Conservation (phyloP, 53 echinoderm and acorn worm species). For the Luidia sarsii region DNA sequence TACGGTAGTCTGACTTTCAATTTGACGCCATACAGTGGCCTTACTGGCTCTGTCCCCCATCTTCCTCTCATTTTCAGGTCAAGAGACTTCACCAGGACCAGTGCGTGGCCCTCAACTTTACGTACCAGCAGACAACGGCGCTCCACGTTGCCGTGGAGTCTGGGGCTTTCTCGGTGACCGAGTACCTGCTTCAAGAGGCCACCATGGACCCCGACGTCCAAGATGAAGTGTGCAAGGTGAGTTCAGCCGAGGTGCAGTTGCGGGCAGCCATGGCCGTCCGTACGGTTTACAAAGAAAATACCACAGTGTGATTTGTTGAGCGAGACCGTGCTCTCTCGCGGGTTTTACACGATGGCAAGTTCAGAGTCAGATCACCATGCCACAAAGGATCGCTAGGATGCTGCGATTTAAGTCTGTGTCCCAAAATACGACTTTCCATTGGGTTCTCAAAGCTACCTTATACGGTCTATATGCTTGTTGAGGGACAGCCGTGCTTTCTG, state of each 20-base stretch:
- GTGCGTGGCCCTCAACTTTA: not conserved
- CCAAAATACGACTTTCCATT: too few relatives aligned
- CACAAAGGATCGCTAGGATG: too few relatives aligned
- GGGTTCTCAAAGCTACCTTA: too few relatives aligned
- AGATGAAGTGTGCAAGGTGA: slow-evolving; percentile 47
- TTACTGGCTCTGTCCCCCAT: not conserved
- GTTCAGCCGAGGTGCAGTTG: not conserved
- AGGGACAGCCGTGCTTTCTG: too few relatives aligned
- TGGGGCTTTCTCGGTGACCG: slow-evolving; percentile 25
- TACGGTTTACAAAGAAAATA: not conserved
- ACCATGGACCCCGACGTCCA: slow-evolving; percentile 61
- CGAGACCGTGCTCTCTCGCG: too few relatives aligned
- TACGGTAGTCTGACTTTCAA: not conserved
- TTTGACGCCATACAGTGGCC: not conserved
- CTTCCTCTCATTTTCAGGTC: slow-evolving; percentile 32
- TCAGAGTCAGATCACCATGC: too few relatives aligned
- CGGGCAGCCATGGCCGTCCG: not conserved
- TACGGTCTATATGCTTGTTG: too few relatives aligned
- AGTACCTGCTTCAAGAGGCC: slow-evolving; percentile 49
- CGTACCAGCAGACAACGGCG: slow-evolving; percentile 40
- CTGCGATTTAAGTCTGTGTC: too few relatives aligned
- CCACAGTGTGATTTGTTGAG: too few relatives aligned
- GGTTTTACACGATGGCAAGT: too few relatives aligned
- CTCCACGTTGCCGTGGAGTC: slow-evolving; percentile 61
- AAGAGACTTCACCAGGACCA: slow-evolving; percentile 42